These are phyloP conservation scores for Neopipo cinnamomea DNA, from an alignment of 2,113 vertebrate species.

Conservation along the genomic window DNA sequence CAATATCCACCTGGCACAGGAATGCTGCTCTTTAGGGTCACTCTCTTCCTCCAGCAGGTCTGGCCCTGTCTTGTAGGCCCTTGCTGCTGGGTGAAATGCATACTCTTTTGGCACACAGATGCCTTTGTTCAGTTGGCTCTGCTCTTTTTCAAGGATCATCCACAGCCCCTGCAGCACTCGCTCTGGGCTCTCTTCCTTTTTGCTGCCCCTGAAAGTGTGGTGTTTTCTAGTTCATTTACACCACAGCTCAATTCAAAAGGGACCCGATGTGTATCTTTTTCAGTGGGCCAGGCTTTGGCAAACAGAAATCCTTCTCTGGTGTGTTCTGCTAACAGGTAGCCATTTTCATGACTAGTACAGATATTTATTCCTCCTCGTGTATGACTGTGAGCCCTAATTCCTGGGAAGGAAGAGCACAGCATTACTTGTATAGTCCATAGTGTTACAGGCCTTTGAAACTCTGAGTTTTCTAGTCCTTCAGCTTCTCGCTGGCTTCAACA, in stretches of 20 bases:
- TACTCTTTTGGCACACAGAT: neutral
- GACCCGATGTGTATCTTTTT: neutral
- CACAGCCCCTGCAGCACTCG: neutral
- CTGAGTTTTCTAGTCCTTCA: constrained; percentile 32
- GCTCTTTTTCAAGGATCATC: neutral
- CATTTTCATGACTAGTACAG: neutral
- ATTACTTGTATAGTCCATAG: neutral
- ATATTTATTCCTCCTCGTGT: neutral
- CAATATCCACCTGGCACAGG: neutral
- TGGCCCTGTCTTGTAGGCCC: neutral
- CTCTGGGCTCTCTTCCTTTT: neutral
- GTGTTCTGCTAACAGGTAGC: neutral
- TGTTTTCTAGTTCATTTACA: constrained; percentile 17
- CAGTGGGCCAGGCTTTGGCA: neutral
- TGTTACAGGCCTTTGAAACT: constrained; percentile 29
- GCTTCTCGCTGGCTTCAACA: constrained; percentile 7
- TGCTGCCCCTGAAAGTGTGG: neutral
- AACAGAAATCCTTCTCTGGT: neutral
- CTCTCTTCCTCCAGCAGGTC: neutral
- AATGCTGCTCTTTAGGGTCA: neutral
- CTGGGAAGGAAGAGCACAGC: neutral
- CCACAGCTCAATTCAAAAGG: neutral
- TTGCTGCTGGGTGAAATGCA: neutral
- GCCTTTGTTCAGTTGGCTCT: neutral
- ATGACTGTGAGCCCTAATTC: neutral